Percentiles rank a stretch among this genome's conserved stretches.
Conservation (phyloP, 2,888 invertebrate genomes). For the Platycheirus albimanus region DNA sequence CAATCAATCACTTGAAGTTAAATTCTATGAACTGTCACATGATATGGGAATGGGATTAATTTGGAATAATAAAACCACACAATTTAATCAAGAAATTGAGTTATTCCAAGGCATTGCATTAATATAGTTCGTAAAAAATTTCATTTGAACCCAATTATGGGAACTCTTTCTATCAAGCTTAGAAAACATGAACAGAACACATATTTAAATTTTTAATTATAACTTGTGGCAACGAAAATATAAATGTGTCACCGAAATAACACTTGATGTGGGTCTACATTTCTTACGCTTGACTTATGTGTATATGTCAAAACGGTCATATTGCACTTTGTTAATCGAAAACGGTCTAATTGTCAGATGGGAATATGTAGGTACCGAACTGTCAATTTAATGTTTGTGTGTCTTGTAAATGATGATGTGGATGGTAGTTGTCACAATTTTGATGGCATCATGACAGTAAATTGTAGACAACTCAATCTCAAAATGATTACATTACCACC, state of each 20-base stretch:
- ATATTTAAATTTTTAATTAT: not conserved
- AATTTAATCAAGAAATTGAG: not conserved
- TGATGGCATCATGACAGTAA: slow-evolving; percentile 2
- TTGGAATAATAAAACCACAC: not conserved
- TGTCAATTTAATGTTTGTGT: slow-evolving; percentile 1
- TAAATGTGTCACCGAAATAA: not conserved
- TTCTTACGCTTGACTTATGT: too few species aligned
- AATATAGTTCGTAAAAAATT: not conserved
- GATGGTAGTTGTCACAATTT: slow-evolving; percentile 8
- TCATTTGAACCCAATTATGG: not conserved
- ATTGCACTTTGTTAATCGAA: slow-evolving; percentile 6
- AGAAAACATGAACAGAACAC: not conserved
- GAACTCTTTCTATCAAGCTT: not conserved
- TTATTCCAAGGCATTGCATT: not conserved
- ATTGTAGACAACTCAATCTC: slow-evolving; percentile 8
- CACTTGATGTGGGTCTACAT: slow-evolving; percentile 1
- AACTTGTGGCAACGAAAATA: not conserved
- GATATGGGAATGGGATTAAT: too few species aligned
- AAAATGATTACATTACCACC: slow-evolving; percentile 2
- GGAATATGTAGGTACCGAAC: not conserved
- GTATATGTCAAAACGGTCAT: not conserved
- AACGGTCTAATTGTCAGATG: slow-evolving; percentile 1
- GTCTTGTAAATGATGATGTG: too few species aligned
- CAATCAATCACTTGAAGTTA: slow-evolving; percentile 11
- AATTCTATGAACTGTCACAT: not conserved